These are phyloP conservation scores for Vespertilio murinus DNA, from an alignment of 2,797 vertebrate species.

Conservation along the genomic window DNA sequence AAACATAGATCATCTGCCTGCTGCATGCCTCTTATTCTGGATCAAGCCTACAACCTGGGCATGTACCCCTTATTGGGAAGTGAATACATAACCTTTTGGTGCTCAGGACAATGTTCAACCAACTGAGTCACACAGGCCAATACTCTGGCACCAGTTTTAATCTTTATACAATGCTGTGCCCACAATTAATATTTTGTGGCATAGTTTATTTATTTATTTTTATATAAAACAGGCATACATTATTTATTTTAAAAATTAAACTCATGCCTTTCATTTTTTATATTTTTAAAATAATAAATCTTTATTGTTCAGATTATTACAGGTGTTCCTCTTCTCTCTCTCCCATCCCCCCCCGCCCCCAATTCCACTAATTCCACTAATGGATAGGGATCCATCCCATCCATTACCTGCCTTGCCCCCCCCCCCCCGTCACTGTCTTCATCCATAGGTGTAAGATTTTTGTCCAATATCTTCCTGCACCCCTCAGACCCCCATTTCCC, in stretches of 20 bases:
- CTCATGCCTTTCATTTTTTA: background rate
- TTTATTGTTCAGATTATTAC: too few relatives aligned
- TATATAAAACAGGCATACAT: background rate
- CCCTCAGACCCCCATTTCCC: too few relatives aligned
- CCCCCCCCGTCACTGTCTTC: too few relatives aligned
- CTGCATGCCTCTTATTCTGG: too few relatives aligned
- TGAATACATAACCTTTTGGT: background rate
- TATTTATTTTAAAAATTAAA: background rate
- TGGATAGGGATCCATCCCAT: too few relatives aligned
- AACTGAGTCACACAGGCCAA: background rate
- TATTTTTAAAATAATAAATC: too few relatives aligned
- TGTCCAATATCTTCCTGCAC: too few relatives aligned
- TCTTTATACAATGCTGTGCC: background rate
- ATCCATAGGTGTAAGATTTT: too few relatives aligned
- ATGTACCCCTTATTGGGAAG: background rate
- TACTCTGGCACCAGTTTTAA: background rate
- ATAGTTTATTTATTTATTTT: background rate
- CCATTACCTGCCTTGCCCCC: too few relatives aligned
- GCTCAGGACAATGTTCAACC: background rate
- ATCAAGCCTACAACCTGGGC: background rate
- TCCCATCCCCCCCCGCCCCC: too few relatives aligned
- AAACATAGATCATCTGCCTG: background rate
- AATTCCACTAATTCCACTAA: too few relatives aligned
- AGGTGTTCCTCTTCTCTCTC: too few relatives aligned
- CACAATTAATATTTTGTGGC: background rate